These are phyloP conservation scores for Parnassius mnemosyne DNA, from an alignment of 2,888 invertebrate species.

Conservation along the genomic window DNA sequence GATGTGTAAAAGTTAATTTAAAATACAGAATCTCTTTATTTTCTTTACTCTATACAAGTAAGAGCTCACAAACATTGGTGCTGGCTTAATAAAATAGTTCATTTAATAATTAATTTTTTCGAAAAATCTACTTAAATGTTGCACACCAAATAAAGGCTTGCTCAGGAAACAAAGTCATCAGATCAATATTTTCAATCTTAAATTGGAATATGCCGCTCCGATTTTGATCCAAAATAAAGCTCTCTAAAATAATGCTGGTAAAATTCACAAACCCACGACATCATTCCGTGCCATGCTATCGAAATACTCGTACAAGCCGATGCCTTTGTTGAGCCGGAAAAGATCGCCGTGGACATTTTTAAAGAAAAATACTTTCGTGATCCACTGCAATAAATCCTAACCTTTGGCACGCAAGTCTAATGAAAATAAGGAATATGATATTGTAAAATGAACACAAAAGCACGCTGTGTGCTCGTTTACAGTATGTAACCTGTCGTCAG, in stretches of 20 bases:
- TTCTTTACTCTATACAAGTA: too few species aligned
- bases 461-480: background rate
- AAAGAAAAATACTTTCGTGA: slow-evolving; percentile 38
- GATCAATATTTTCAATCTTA: too few species aligned
- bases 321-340: slow-evolving; percentile 20
- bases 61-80: too few species aligned
- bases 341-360: slow-evolving; percentile 37
- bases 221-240: background rate
- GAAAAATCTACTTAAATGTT: too few species aligned
- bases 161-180: too few species aligned
- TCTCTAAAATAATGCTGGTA: slow-evolving; percentile 5
- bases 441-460: slow-evolving; percentile 1
- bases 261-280: slow-evolving; percentile 24
- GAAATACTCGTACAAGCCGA: slow-evolving; percentile 24
- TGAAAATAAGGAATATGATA: background rate
- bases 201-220: too few species aligned
- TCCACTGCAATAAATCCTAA: slow-evolving; percentile 30
- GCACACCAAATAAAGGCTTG: too few species aligned
- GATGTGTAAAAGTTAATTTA: too few species aligned
- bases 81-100: too few species aligned
- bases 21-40: too few species aligned
- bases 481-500: background rate
- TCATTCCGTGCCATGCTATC: slow-evolving; percentile 21
- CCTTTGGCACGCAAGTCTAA: slow-evolving; percentile 14
- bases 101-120: too few species aligned